These are phyloP conservation scores for Chrysochloris asiatica DNA, from an alignment of 2,113 vertebrate genomes.

Conservation along the genomic window DNA sequence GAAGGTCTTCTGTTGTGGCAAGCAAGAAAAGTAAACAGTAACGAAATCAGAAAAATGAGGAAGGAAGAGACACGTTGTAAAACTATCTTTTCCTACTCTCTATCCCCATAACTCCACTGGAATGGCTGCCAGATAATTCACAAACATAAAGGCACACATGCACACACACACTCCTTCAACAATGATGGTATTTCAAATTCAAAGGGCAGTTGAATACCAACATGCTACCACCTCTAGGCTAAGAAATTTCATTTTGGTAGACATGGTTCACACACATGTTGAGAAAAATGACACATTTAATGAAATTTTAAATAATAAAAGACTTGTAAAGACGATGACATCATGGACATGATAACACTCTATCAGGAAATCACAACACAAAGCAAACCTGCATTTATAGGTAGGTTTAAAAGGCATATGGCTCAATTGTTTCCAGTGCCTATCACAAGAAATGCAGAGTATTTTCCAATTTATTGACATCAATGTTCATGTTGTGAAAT, in stretches of 20 bases:
- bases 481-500: no score
- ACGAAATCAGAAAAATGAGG: neutral
- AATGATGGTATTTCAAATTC: conserved; percentile 40
- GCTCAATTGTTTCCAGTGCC: conserved; percentile 11
- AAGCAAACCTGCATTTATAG: no score
- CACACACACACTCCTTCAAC: neutral
- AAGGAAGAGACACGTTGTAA: neutral
- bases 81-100: neutral
- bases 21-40: neutral
- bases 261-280: conserved; percentile 1
- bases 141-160: neutral
- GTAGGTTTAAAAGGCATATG: no score
- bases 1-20: neutral
- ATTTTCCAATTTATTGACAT: no score
- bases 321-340: conserved; percentile 5
- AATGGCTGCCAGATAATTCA: conserved; percentile 24
- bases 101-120: neutral
- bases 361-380: conserved; percentile 48
- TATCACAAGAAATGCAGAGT: no score
- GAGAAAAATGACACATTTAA: conserved; percentile 43
- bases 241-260: conserved; percentile 29
- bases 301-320: conserved; percentile 56
- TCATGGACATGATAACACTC: conserved; percentile 5
- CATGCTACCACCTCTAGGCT: neutral
- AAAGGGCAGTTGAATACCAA: conserved; percentile 4